These are phyloP conservation scores for Chiroxiphia lanceolata DNA, from an alignment of 2,797 vertebrate genomes.

Conservation along the genomic window DNA sequence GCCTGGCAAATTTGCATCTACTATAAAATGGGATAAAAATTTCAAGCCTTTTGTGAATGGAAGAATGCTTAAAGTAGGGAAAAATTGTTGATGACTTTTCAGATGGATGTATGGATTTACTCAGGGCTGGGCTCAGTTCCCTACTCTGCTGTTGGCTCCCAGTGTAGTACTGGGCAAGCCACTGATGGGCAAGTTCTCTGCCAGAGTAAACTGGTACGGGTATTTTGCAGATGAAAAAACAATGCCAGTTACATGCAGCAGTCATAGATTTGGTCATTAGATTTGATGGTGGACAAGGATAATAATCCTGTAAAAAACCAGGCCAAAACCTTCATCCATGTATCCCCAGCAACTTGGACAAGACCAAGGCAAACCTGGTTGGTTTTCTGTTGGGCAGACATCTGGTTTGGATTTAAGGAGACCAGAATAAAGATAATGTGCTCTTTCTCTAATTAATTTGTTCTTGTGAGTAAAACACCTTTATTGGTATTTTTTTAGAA, in stretches of 20 bases:
- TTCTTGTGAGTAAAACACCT: neutral
- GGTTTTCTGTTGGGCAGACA: neutral
- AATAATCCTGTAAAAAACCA: neutral
- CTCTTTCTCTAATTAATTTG: neutral
- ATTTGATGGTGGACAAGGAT: neutral
- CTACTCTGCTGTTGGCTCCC: neutral
- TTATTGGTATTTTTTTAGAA: neutral
- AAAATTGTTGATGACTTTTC: neutral
- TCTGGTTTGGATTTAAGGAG: neutral
- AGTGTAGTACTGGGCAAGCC: neutral
- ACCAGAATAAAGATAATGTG: neutral
- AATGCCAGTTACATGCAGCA: neutral
- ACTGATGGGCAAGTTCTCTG: neutral
- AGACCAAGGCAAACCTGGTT: neutral
- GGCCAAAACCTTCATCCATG: neutral
- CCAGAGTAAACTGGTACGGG: slow-evolving; percentile 6
- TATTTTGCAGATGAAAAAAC: neutral
- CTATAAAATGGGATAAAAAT: neutral
- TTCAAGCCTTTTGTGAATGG: neutral
- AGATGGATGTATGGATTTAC: neutral
- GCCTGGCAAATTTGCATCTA: neutral
- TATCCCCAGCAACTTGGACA: neutral
- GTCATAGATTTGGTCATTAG: neutral
- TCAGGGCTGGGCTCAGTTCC: neutral
- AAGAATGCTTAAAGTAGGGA: neutral